Percentiles rank a stretch among this genome's conserved stretches.
Evolutionary conservation across 2,888 invertebrate genomes (phyloP).

Genomic region (Melinaea marsaeus): DNA sequence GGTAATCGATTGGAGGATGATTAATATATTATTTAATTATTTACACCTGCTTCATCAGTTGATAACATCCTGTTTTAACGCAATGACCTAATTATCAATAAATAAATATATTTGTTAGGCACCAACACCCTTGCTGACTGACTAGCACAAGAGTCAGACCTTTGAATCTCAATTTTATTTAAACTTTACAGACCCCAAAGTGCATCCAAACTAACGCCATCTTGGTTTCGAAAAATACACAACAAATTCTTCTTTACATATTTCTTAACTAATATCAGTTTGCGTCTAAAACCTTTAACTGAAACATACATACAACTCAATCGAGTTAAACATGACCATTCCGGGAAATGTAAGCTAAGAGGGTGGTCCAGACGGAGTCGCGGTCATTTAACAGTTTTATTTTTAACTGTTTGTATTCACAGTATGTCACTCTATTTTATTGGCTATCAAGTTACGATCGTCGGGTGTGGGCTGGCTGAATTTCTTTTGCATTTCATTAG

Average conservation of each 20-base stretch:
- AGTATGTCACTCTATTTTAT: neutral
- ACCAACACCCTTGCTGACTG: too few relatives aligned
- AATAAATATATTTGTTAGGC: neutral
- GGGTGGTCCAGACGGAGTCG: constrained; percentile 27
- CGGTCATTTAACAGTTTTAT: constrained; percentile 21
- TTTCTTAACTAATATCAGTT: neutral
- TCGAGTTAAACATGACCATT: constrained; percentile 1
- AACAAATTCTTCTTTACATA: neutral
- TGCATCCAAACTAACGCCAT: neutral
- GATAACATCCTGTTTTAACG: neutral
- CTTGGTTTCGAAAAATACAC: neutral
- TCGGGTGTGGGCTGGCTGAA: neutral
- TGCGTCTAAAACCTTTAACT: neutral
- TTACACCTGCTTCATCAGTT: constrained; percentile 2
- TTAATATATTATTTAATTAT: neutral
- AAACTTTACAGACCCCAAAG: too few relatives aligned
- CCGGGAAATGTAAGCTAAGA: constrained; percentile 1
- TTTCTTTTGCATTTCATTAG: constrained; percentile 2
- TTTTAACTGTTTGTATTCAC: constrained; percentile 9
- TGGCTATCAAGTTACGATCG: constrained; percentile 1
- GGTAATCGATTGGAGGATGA: neutral
- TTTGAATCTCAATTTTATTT: too few relatives aligned
- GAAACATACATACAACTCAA: neutral
- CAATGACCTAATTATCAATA: neutral
- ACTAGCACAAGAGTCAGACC: too few relatives aligned